Conservation (phyloP, 2,888 invertebrate genomes). For the Athalia circularis region DNA sequence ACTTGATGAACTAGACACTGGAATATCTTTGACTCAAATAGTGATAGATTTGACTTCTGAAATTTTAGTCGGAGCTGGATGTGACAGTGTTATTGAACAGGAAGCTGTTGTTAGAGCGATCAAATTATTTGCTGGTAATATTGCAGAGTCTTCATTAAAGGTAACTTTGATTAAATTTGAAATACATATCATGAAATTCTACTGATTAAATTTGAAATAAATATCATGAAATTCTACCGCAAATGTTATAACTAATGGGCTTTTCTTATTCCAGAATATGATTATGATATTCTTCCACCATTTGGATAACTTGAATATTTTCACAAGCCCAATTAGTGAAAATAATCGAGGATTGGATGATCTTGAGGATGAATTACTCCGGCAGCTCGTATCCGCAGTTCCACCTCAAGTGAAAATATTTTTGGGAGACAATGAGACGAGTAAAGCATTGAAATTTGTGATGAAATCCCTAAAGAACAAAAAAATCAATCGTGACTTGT, state of each 20-base stretch:
- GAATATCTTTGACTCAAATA: conserved; percentile 74
- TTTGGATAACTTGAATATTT: conserved; percentile 51
- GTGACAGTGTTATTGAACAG: conserved; percentile 73
- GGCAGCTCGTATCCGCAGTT: conserved; percentile 53
- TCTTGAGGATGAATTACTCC: conserved; percentile 59
- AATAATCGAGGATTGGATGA: conserved; percentile 56
- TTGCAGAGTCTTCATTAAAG: conserved; percentile 69
- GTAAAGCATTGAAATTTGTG: conserved; percentile 69
- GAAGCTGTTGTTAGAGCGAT: conserved; percentile 75
- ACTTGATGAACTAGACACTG: conserved; percentile 75
- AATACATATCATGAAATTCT: background rate
- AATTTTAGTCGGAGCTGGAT: conserved; percentile 72
- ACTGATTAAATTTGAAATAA: conserved; percentile 3
- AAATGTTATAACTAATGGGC: background rate
- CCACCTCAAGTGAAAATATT: conserved; percentile 63
- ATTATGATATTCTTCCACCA: conserved; percentile 12
- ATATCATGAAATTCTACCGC: background rate
- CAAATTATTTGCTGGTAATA: conserved; percentile 73
- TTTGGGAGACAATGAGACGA: conserved; percentile 71
- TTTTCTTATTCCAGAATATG: conserved; percentile 31
- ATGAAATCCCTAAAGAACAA: conserved; percentile 73
- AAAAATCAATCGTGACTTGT: conserved; percentile 75
- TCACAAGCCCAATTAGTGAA: conserved; percentile 51
- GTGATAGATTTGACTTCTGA: conserved; percentile 75
- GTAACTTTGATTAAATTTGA: conserved; percentile 52